Conservation (phyloP, 2,888 invertebrate genomes). For the Orthonychiurus folsomi region DNA sequence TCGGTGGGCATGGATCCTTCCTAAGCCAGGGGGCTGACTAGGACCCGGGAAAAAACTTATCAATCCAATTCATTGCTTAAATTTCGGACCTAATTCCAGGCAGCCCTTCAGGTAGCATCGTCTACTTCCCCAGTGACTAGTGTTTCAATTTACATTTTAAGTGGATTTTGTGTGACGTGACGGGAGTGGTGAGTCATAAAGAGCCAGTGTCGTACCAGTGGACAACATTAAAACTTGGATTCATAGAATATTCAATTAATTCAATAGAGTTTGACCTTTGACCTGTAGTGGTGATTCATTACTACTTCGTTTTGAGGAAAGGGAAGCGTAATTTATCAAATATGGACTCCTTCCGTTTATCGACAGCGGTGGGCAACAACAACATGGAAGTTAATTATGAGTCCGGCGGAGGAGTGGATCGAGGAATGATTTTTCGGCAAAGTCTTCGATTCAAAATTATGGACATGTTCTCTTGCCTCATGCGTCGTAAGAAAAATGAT, state of each 20-base stretch:
- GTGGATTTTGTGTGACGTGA: too few relatives aligned
- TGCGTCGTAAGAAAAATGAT: constrained; percentile 20
- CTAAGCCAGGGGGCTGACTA: constrained; percentile 39
- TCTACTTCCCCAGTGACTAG: too few relatives aligned
- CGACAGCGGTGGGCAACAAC: background rate
- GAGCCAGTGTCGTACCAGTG: too few relatives aligned
- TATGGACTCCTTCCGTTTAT: too few relatives aligned
- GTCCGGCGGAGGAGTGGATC: background rate
- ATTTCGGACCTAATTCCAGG: constrained; percentile 36
- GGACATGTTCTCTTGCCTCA: constrained; percentile 25
- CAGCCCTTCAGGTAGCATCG: background rate
- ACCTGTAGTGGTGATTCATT: too few relatives aligned
- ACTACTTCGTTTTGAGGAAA: too few relatives aligned
- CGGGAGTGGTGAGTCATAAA: too few relatives aligned
- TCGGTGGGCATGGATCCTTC: constrained; percentile 29
- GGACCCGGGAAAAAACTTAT: constrained; percentile 17
- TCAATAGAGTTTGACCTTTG: too few relatives aligned
- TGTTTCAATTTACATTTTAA: too few relatives aligned
- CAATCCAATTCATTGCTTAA: background rate
- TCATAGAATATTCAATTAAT: too few relatives aligned
- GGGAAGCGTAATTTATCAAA: too few relatives aligned
- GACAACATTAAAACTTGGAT: too few relatives aligned
- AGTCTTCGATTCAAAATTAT: constrained; percentile 28
- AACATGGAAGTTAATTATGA: background rate
- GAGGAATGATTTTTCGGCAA: background rate